These are phyloP conservation scores for Erannis defoliaria DNA, from an alignment of 2,888 invertebrate genomes.

Conservation along the genomic window DNA sequence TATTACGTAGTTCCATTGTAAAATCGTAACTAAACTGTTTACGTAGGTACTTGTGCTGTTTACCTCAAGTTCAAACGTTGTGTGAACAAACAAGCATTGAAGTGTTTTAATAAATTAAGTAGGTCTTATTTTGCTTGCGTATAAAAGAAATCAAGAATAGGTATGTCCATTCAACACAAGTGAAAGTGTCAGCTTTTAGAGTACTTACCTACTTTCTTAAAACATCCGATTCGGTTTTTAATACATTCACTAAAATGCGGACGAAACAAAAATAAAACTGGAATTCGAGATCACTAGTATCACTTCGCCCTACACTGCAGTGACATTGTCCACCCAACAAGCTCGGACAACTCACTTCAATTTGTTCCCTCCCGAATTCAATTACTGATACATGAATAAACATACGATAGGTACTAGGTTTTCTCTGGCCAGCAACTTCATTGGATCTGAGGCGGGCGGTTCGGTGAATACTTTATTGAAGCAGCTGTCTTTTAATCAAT, in stretches of 20 bases:
- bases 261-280: neutral
- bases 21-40: constrained; percentile 16
- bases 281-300: constrained; percentile 8
- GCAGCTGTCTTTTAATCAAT: constrained; percentile 13
- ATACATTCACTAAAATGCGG: neutral
- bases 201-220: too few species aligned
- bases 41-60: neutral
- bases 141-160: too few species aligned
- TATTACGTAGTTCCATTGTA: constrained; percentile 23
- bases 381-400: constrained; percentile 64
- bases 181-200: too few species aligned
- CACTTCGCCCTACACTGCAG: constrained; percentile 6
- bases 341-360: constrained; percentile 54
- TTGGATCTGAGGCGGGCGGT: constrained; percentile 29
- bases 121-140: neutral
- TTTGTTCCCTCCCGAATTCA: constrained; percentile 58
- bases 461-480: constrained; percentile 28
- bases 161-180: too few species aligned
- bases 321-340: constrained; percentile 34
- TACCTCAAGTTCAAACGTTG: constrained; percentile 1
- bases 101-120: neutral
- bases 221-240: neutral
- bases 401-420: constrained; percentile 43
- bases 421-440: constrained; percentile 29
- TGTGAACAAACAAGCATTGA: constrained; percentile 13